Conservation (phyloP, 2,113 vertebrate species). For the Apistogramma diplotaenia region DNA sequence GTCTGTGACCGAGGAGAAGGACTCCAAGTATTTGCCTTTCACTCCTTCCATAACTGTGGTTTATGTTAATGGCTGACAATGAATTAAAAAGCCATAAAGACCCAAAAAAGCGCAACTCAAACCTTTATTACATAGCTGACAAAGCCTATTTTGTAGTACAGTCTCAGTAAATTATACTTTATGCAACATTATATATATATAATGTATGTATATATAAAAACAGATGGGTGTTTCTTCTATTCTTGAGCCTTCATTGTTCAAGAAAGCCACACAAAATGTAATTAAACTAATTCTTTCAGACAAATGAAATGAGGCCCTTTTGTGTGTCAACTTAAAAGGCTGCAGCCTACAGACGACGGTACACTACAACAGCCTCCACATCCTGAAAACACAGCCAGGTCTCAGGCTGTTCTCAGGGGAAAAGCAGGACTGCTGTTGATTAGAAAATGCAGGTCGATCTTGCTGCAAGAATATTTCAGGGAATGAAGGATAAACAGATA, state of each 20-base stretch:
- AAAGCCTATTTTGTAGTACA: not conserved
- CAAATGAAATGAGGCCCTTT: not conserved
- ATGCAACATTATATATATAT: not conserved
- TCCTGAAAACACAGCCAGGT: not conserved
- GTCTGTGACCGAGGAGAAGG: not conserved
- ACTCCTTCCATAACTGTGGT: not conserved
- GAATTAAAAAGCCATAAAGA: not conserved
- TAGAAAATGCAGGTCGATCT: not conserved
- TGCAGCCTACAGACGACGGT: not conserved
- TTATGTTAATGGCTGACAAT: not conserved
- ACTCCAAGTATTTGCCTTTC: not conserved
- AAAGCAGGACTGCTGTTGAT: not conserved
- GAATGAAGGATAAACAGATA: accelerated
- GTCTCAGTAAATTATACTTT: not conserved
- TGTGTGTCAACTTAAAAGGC: not conserved
- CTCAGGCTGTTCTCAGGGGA: not conserved
- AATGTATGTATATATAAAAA: not conserved
- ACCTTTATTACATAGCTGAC: not conserved
- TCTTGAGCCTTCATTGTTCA: not conserved
- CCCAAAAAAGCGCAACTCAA: not conserved
- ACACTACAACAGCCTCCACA: not conserved
- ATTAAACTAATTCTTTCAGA: not conserved
- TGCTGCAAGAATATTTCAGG: not conserved
- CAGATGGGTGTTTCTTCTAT: not conserved
- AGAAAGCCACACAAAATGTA: not conserved